phyloP scores from a whole-genome alignment of 2,797 vertebrate species.

The Stomatorhinus walkeri region DNA sequence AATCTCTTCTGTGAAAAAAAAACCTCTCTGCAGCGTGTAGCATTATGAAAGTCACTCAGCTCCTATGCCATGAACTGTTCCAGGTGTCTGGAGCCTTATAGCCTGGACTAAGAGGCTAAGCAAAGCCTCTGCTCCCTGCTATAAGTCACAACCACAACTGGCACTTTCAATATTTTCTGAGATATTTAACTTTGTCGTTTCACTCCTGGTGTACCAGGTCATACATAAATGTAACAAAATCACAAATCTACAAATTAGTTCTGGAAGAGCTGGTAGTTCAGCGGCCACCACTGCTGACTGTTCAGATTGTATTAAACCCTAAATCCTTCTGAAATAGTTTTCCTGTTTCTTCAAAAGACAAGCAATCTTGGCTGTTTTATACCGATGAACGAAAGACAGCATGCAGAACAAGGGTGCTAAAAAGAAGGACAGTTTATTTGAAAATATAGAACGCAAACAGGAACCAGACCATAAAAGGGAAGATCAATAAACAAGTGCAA shows the following conservation, averaged over 20 bases:
- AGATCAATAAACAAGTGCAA: conserved; percentile 6
- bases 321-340: neutral
- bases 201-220: neutral
- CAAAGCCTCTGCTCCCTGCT: neutral
- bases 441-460: conserved; percentile 3
- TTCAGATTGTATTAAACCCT: neutral
- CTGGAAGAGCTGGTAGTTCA: neutral
- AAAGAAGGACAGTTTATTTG: neutral
- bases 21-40: neutral
- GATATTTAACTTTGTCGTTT: neutral
- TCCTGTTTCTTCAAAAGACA: neutral
- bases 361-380: neutral
- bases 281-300: neutral
- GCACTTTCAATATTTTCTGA: neutral
- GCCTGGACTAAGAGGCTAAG: neutral
- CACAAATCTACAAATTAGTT: neutral
- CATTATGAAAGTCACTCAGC: neutral
- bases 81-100: neutral
- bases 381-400: neutral
- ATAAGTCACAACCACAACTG: neutral
- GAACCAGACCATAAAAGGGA: neutral
- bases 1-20: neutral
- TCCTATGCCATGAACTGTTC: neutral
- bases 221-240: neutral
- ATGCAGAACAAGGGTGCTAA: neutral